Percentiles rank a stretch among this genome's conserved stretches.
Evolutionary conservation across 2,888 invertebrate genomes (phyloP).

Genomic region (Reticulitermes lucifugus): DNA sequence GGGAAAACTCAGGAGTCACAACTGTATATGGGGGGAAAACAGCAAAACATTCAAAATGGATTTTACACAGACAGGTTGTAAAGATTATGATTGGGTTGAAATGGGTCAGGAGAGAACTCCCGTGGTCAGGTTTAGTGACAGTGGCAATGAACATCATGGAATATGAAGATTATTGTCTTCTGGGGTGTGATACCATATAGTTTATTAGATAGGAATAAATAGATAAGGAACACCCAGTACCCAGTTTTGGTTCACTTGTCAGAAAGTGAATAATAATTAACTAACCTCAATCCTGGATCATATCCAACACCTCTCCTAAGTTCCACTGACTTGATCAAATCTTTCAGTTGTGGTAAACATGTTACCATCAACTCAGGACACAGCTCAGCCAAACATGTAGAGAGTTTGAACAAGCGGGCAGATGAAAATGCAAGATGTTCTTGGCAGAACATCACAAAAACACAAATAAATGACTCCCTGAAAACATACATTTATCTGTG

Average conservation of each 20-base stretch:
- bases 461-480: background rate
- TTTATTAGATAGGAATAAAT: too few relatives aligned
- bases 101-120: too few relatives aligned
- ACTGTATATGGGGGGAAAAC: too few relatives aligned
- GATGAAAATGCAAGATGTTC: constrained; percentile 65
- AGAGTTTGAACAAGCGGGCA: constrained; percentile 62
- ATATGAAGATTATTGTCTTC: background rate
- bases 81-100: too few relatives aligned
- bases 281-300: constrained; percentile 33
- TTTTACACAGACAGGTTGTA: too few relatives aligned
- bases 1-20: too few relatives aligned
- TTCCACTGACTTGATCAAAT: constrained; percentile 20
- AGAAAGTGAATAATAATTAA: background rate
- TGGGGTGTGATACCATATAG: too few relatives aligned
- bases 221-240: too few relatives aligned
- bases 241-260: too few relatives aligned
- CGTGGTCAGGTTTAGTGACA: too few relatives aligned
- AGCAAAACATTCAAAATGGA: too few relatives aligned
- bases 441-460: constrained; percentile 59
- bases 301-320: constrained; percentile 36
- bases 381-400: constrained; percentile 57
- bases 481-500: background rate
- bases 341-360: constrained; percentile 20
- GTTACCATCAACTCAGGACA: constrained; percentile 17
- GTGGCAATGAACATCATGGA: background rate